A percentile compares a stretch with the other conserved stretches of the same genome.
Conservation (phyloP, 2,113 vertebrate species). For the Herpetotheres cachinnans region DNA sequence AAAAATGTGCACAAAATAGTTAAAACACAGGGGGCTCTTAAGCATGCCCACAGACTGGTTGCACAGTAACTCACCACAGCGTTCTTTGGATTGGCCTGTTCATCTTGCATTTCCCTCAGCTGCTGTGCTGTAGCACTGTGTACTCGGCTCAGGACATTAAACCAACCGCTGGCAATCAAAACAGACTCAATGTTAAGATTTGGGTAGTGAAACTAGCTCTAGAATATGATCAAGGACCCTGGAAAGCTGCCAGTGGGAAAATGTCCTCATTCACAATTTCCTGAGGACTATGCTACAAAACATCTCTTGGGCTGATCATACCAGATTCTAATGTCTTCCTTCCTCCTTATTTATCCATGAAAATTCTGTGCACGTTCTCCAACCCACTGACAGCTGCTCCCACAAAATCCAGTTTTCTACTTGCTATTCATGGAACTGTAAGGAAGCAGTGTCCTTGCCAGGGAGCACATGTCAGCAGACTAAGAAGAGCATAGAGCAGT, state of each 20-base stretch:
- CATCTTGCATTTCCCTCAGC: slow-evolving; percentile 90
- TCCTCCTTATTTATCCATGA: slow-evolving; percentile 5
- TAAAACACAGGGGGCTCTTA: not conserved
- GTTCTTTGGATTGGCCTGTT: slow-evolving; percentile 94
- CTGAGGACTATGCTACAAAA: not conserved
- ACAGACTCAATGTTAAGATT: not conserved
- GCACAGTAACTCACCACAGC: slow-evolving; percentile 84
- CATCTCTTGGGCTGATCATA: not conserved
- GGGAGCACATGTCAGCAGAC: not conserved
- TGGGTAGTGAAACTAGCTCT: not conserved
- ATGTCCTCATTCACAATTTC: slow-evolving; percentile 26
- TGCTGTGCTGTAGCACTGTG: slow-evolving; percentile 86
- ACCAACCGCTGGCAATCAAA: slow-evolving; percentile 82
- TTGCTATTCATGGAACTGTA: not conserved
- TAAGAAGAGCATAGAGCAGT: not conserved
- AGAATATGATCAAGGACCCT: not conserved
- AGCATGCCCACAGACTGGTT: not conserved
- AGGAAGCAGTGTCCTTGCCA: not conserved
- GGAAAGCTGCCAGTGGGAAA: not conserved
- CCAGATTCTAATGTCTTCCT: not conserved
- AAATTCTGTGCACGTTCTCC: not conserved
- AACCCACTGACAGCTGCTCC: slow-evolving; percentile 21
- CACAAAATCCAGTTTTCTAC: slow-evolving; percentile 16
- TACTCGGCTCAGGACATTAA: slow-evolving; percentile 87
- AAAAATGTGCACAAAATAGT: not conserved